Evolutionary conservation across 1,140 invertebrate genomes (phyloP).

Genomic region (Hyphantria cunea): DNA sequence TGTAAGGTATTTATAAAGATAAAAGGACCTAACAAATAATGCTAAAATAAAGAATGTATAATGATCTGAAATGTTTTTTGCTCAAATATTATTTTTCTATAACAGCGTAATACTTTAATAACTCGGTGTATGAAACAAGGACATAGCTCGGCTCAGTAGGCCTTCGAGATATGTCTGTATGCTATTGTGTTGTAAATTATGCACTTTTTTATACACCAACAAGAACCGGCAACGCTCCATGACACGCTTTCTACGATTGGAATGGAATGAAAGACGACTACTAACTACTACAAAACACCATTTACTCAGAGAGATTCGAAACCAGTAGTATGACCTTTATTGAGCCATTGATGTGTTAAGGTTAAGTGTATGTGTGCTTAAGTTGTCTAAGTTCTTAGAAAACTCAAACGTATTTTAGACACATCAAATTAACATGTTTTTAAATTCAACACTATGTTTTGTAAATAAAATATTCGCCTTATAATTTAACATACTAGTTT

Average conservation of each 20-base stretch:
- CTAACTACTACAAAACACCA: slow-evolving; percentile 3
- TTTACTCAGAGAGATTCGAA: slow-evolving; percentile 11
- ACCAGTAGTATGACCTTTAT: neutral
- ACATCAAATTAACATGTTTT: neutral
- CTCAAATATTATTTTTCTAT: slow-evolving; percentile 14
- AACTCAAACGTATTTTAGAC: neutral
- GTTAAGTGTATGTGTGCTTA: neutral
- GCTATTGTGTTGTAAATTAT: slow-evolving; percentile 50
- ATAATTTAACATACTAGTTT: too few relatives aligned
- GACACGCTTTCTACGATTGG: slow-evolving; percentile 54
- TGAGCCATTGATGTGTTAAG: neutral
- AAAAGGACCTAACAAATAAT: too few relatives aligned
- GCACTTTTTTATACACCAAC: slow-evolving; percentile 45
- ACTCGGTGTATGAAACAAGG: slow-evolving; percentile 41
- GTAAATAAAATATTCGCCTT: too few relatives aligned
- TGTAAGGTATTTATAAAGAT: too few relatives aligned
- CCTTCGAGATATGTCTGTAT: slow-evolving; percentile 43
- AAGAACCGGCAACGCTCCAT: slow-evolving; percentile 37
- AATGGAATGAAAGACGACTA: slow-evolving; percentile 33
- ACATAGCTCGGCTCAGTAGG: slow-evolving; percentile 33
- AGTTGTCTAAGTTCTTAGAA: neutral
- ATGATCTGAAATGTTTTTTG: neutral
- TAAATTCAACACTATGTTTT: too few relatives aligned
- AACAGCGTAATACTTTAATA: slow-evolving; percentile 26
- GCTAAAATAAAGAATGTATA: too few relatives aligned